Percentiles rank a stretch among this genome's conserved stretches.
phyloP scores from a whole-genome alignment of 2,888 invertebrate species.

The Iselma pallidipennis region DNA sequence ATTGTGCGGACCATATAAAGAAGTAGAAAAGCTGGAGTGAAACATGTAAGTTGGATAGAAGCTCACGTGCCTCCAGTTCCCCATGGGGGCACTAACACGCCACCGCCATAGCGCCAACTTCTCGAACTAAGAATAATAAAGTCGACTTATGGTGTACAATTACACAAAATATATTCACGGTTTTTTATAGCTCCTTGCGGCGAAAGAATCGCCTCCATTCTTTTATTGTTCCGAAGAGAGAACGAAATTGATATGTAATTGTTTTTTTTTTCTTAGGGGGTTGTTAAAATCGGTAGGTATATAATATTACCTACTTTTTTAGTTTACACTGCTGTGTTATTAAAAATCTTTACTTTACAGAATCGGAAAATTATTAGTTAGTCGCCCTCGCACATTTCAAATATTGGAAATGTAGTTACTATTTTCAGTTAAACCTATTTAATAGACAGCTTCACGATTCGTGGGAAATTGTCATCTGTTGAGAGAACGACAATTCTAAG shows the following conservation, averaged over 20 bases:
- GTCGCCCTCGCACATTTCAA: too few relatives aligned
- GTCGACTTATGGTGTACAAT: conserved; percentile 57
- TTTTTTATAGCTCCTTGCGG: conserved; percentile 59
- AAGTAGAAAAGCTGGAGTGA: conserved; percentile 18
- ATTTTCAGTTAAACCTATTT: background rate
- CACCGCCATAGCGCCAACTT: conserved; percentile 52
- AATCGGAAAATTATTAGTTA: conserved; percentile 10
- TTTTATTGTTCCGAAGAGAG: conserved; percentile 56
- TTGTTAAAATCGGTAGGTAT: too few relatives aligned
- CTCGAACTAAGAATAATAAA: conserved; percentile 56
- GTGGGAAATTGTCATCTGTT: conserved; percentile 19
- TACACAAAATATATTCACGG: conserved; percentile 59
- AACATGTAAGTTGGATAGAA: conserved; percentile 18
- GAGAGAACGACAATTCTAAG: conserved; percentile 13
- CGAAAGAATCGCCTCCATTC: conserved; percentile 55
- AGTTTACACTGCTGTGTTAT: too few relatives aligned
- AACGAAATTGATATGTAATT: conserved; percentile 56
- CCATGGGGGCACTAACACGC: conserved; percentile 55
- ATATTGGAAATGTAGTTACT: too few relatives aligned
- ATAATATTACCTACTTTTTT: too few relatives aligned
- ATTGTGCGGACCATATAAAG: conserved; percentile 18
- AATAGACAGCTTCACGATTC: conserved; percentile 6
- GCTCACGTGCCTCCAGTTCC: conserved; percentile 47
- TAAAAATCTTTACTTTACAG: too few relatives aligned
- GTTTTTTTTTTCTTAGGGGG: conserved; percentile 41